phyloP scores from a whole-genome alignment of 2,888 invertebrate species.

The Caenorhabditis sp. region DNA sequence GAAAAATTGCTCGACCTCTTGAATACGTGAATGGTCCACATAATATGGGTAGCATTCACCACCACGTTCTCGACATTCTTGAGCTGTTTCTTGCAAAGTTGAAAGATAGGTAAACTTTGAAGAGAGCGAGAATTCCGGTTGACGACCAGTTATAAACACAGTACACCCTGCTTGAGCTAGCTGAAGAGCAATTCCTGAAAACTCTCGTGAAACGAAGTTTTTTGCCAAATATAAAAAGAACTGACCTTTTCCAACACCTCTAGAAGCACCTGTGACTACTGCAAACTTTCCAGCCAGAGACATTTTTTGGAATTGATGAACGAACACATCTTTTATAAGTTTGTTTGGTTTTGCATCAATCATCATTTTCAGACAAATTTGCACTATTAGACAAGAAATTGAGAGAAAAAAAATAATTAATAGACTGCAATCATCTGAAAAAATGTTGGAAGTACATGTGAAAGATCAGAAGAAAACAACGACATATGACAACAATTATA shows the following conservation, averaged over 20 bases:
- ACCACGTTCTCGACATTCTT: conserved; percentile 41
- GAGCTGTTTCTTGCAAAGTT: conserved; percentile 55
- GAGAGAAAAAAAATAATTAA: no score
- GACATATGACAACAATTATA: no score
- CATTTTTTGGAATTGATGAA: conserved; percentile 8
- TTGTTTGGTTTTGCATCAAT: no score
- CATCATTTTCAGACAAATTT: no score
- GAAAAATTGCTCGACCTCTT: conserved; percentile 68
- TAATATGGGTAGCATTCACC: conserved; percentile 24
- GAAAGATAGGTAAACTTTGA: conserved; percentile 42
- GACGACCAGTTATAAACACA: conserved; percentile 72
- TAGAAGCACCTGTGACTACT: conserved; percentile 51
- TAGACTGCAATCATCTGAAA: no score
- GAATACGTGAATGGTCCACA: conserved; percentile 41
- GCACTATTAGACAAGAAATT: no score
- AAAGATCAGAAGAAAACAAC: no score
- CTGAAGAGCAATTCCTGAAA: conserved; percentile 69
- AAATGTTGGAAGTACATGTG: no score
- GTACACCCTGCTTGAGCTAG: conserved; percentile 73
- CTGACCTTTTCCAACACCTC: conserved; percentile 51
- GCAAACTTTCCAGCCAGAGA: conserved; percentile 37
- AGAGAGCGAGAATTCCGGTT: conserved; percentile 35
- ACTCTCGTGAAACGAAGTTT: background rate
- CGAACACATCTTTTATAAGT: background rate
- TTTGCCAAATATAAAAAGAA: no score